Evolutionary conservation across 2,888 invertebrate species (phyloP), one percentile per base, ranked within the genome.

Genomic region (Hipparchia sbordonii): DNA sequence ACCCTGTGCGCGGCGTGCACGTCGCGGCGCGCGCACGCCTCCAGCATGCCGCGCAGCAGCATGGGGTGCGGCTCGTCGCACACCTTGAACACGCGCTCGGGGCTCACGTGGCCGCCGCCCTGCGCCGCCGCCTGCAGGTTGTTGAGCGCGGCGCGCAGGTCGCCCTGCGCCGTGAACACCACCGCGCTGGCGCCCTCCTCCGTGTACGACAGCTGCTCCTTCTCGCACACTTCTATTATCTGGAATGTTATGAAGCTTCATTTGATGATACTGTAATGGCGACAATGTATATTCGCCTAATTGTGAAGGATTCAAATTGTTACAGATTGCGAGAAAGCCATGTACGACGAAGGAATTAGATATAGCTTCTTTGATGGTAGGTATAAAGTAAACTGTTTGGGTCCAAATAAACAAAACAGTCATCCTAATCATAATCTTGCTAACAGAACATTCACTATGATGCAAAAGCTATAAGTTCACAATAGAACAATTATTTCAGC

Each of bases 61-160:
- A 98, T 95, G 0, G 99, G 99, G 93, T 99, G 99, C 0, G 99
- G 99, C 89, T 99, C 99, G 89, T 99, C 99, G 87, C 99, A 99
- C 9, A 99, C 99, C 72, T 98, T 99, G 87, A 99, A 99, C 33
- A 99, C 99, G 93, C 99, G 98, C 79, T 97, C 97, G 67, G 97
- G 96, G 78, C 96, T 97, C n/a, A 99, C 97, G 82, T 96, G 96
- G 0, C 96, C 97, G 90, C 98, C 99, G 76, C 91, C 91, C 80
- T 98, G 98, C 67, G 96, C 96, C 95, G 94, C 98, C 97, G 90
- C 81, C 90, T 99, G 99, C 71, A 99, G 92, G 94, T 99, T 99
- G 92, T 99, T 99, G 63, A 99, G 94, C 0, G 97, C 99, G 85
- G 99, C 98, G 81, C 99, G 95, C 97, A 99, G 97, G 89, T 99